Percentiles rank a stretch among this genome's conserved stretches.
Conservation (phyloP, 2,113 vertebrate species). For the Caranx ignobilis region DNA sequence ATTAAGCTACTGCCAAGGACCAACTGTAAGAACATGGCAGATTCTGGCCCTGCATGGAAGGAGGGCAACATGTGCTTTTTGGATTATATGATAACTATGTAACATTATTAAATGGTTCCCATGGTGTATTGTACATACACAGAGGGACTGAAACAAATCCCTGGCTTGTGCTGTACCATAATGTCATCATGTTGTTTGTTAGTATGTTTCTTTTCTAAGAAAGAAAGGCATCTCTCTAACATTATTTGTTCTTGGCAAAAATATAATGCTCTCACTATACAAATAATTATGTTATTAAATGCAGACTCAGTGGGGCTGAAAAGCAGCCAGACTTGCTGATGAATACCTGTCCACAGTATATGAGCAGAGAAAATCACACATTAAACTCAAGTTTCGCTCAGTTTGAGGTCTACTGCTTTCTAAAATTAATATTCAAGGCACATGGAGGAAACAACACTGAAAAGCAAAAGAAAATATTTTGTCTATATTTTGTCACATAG, state of each 20-base stretch:
- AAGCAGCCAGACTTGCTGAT: slow-evolving; percentile 19
- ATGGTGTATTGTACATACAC: slow-evolving; percentile 23
- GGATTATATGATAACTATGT: slow-evolving; percentile 48
- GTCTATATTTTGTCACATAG: slow-evolving; percentile 16
- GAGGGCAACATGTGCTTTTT: slow-evolving; percentile 30
- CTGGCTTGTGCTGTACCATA: slow-evolving; percentile 25
- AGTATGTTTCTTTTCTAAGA: slow-evolving; percentile 21
- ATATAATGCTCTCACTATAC: slow-evolving; percentile 62
- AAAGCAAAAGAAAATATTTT: slow-evolving; percentile 8
- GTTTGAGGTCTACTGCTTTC: slow-evolving; percentile 14
- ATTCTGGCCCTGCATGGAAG: slow-evolving; percentile 17
- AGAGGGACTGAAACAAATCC: slow-evolving; percentile 22
- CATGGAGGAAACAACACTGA: not conserved
- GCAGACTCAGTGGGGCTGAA: slow-evolving; percentile 29
- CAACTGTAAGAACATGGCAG: slow-evolving; percentile 6
- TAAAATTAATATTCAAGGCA: not conserved
- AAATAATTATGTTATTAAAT: slow-evolving; percentile 62
- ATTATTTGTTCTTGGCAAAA: slow-evolving; percentile 54
- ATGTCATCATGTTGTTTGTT: slow-evolving; percentile 41
- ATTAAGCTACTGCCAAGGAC: slow-evolving; percentile 24
- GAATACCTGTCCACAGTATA: slow-evolving; percentile 12
- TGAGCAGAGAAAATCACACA: not conserved
- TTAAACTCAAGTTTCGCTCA: not conserved
- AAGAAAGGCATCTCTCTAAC: not conserved
- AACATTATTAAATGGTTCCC: slow-evolving; percentile 33